Evolutionary conservation across 1,140 invertebrate genomes (phyloP), one percentile per base, ranked within the genome.

Genomic region (Drosophila oshimai): DNA sequence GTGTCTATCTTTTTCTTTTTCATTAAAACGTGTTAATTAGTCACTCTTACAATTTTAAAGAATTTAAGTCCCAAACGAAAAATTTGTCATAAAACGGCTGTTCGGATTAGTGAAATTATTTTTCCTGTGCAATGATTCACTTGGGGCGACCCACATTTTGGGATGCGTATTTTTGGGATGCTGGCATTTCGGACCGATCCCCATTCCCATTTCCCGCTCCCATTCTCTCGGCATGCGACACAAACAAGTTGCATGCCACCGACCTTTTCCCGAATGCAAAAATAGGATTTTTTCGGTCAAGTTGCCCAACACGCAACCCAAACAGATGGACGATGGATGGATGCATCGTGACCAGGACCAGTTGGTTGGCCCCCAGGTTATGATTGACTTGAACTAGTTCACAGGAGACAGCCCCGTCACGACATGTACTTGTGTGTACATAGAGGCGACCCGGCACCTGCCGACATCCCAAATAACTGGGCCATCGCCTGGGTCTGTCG

Each of bases 381-480:
- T 74, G 81, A 84, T 86, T 75, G 80, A 84, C 80, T 84, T 86
- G 58, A 86, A 84, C 80, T 80, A 86, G 80, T 84, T 84, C 53
- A 60, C 81, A 47, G 60, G 71, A 51, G 54, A 67, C 58, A 65
- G 31, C 50, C 62, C 54, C 26, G 33, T 9, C 24, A 61, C 57
- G 34, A 61, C 28, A 31, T 44, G 41, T 44, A n/a, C n/a, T n/a
- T n/a, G n/a, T n/a, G n/a, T 44, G 42, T 45, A 13, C 49, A 44
- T 15, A 10, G 15, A 46, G 39, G 29, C 28, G 24, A 42, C 37
- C 22, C 31, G 24, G 41, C 68, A 71, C 54, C 67, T 72, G 68
- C 39, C 44, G 39, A 44, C 45, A 36, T 26, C 26, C 20, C 33
- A 64, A 49, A 18, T 12, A 67, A 67, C 58, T 67, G 62, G 62